Conservation (phyloP, 2,888 invertebrate genomes). For the Cerastis rubricosa region DNA sequence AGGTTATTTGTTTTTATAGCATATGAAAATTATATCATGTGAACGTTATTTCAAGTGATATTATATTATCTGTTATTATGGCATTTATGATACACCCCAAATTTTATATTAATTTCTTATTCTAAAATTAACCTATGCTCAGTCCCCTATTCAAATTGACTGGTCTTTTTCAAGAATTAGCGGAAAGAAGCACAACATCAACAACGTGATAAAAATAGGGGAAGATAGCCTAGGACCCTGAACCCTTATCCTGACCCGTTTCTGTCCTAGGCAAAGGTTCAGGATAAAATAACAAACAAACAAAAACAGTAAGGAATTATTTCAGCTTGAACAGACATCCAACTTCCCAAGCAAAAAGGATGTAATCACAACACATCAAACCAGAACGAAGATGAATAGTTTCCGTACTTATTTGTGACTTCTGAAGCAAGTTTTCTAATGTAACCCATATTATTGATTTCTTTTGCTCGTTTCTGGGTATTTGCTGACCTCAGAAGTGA, state of each 20-base stretch:
- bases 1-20: too few species aligned
- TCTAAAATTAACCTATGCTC: too few species aligned
- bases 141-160: too few species aligned
- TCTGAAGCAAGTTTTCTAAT: conserved; percentile 70
- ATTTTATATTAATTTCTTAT: too few species aligned
- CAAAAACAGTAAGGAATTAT: background rate
- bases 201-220: background rate
- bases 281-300: too few species aligned
- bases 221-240: background rate
- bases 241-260: too few species aligned
- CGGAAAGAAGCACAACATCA: background rate
- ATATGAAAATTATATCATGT: too few species aligned
- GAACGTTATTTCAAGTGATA: too few species aligned
- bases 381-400: conserved; percentile 37
- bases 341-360: background rate
- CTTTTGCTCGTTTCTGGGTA: conserved; percentile 59
- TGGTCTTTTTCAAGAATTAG: background rate
- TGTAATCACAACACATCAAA: conserved; percentile 21
- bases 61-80: too few species aligned
- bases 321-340: background rate
- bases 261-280: too few species aligned
- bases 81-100: too few species aligned
- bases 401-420: conserved; percentile 30
- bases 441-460: conserved; percentile 71
- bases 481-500: conserved; percentile 43